These are phyloP conservation scores for Hylia prasina DNA, from an alignment of 2,113 vertebrate species.

Conservation along the genomic window DNA sequence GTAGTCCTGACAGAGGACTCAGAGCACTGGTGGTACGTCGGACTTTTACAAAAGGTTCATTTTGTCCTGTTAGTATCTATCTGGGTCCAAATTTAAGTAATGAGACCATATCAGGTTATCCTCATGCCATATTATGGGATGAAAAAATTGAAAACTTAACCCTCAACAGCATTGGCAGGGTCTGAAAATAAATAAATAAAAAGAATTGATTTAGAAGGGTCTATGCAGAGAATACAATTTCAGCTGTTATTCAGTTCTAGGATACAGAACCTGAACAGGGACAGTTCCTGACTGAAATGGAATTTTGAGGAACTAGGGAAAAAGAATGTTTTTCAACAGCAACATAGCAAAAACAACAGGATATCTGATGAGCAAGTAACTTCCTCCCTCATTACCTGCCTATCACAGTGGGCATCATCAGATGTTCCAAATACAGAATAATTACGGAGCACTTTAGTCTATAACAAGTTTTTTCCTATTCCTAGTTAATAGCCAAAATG, in stretches of 20 bases:
- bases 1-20: not conserved
- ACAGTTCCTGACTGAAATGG: not conserved
- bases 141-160: not conserved
- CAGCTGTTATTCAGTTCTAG: not conserved
- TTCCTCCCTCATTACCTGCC: not conserved
- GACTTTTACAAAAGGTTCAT: not conserved
- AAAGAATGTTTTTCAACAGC: not conserved
- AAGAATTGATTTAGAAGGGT: not conserved
- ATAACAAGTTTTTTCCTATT: not conserved
- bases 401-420: not conserved
- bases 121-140: not conserved
- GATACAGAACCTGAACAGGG: not conserved
- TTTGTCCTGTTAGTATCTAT: not conserved
- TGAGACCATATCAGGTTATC: not conserved
- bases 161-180: not conserved
- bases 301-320: not conserved
- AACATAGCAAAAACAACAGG: not conserved
- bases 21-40: not conserved
- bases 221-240: not conserved
- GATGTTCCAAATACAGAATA: not conserved
- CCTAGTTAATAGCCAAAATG: not conserved
- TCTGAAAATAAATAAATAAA: not conserved
- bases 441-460: not conserved
- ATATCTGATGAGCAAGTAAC: not conserved
- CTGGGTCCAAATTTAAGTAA: not conserved